Base-by-base conservation (phyloP, 2,888 invertebrate genomes). In the Atethmia centrago region DNA sequence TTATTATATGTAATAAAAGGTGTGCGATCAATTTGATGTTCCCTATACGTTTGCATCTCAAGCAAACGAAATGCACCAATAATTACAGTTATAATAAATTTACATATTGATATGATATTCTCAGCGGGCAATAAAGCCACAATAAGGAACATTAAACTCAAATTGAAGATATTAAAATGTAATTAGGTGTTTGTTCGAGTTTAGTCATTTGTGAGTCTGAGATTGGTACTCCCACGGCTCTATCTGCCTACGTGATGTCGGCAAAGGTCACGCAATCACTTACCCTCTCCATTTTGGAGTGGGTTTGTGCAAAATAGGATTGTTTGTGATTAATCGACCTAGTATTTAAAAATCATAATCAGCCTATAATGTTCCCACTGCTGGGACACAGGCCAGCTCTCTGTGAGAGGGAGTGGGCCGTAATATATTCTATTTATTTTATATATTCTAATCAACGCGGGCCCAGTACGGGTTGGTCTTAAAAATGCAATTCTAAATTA, bases 181-280 rank as follows among this genome's bases (percentile, higher is more conserved):
- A 77, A 79, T 80, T 73, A 69, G 61, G 59, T 80, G 79, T 79
- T 77, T 73, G 74, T 77, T 68, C 67, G 63, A 56, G 79, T 74
- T 74, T 74, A 71, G 77, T 72, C 14, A 79, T 72, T 79, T 79
- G 31, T 36, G 69, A 55, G 56, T 61, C 51, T 67, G 19, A 75
- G 75, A 72, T 86, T 71, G 68, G 70, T 83, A 70, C 84, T 78
- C 87, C 85, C 74, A 85, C 84, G 66, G 31, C n/a, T 31, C 21
- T 59, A 31, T 72, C 85, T 55, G 63, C 87, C 82, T 73, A 86
- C 85, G 71, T 73, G 28, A 47, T 79, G 63, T 55, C n/a, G n/a
- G 62, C 9, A 74, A 72, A 85, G 87, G 70, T 82, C 80, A 61
- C 45, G 70, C 77, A 84, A 69, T 80, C 68, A 74, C 80, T 82